Base-by-base conservation (phyloP, 2,888 invertebrate genomes). In the Harpagoxenus sublaevis region DNA sequence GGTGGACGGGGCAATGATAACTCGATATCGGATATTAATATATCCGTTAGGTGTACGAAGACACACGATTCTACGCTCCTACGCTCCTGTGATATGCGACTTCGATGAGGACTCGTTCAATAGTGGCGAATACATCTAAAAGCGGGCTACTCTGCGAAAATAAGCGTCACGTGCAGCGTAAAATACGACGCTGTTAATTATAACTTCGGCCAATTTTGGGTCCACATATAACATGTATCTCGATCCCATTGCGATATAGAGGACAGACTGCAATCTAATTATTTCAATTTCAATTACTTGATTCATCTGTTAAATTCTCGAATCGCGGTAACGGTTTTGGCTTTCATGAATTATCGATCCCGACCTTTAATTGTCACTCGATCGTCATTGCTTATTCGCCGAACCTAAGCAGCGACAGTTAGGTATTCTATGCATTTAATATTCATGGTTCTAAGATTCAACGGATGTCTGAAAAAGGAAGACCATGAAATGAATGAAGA, bases 1-100 rank as follows among this genome's bases (percentile, higher is more conserved):
- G 57, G 23, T 48, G 35, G 48, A 45, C 10, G 73, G 35, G 35
- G 6, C 35, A 71, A 6, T 60, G 79, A 71, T 79, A 79, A 71
- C 57, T 79, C 79, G 35, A 79, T 79, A 70, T 70, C 45, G 23
- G 57, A 35, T 71, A 48, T 60, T 71, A 79, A 35, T 57, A 71
- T 35, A 15, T 42, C 23, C 35, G 23, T 15, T 18, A 23, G 2
- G 2, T 10, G 6, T 6, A 68, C 53, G 39, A 18, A 39, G 18
- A 12, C 35, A 12, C 35, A 68, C 12, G 39, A 4, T 68, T 42
- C 42, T 35, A 31, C 31, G 31, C 2, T 31, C 53, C 39, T 18
- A 12, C 42, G 2, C 1, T 68, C 15, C n/a, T n/a, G 28, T 15
- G 53, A 28, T 12, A 18, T 15, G 18, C 6, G 18, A 12, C 62